Percentiles rank a stretch among this genome's conserved stretches.
phyloP scores from a whole-genome alignment of 2,888 invertebrate genomes.

The Cataglyphis livida region DNA sequence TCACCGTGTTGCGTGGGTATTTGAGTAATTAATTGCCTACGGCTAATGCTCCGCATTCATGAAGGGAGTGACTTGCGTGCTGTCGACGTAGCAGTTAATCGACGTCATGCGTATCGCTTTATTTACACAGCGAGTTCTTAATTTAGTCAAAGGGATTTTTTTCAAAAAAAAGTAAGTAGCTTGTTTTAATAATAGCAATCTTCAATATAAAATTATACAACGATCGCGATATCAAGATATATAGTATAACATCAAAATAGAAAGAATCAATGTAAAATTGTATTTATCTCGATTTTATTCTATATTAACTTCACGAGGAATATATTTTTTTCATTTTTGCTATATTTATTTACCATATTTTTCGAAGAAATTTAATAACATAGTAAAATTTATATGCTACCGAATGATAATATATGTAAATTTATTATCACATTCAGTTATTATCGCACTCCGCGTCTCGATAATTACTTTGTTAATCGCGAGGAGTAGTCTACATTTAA shows the following conservation, averaged over 20 bases:
- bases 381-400: neutral
- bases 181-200: conserved; percentile 39
- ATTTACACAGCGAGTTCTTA: conserved; percentile 48
- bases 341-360: neutral
- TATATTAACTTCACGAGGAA: neutral
- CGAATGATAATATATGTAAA: conserved; percentile 10
- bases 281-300: neutral
- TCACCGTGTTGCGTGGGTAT: conserved; percentile 58
- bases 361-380: conserved; percentile 16
- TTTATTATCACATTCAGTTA: neutral
- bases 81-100: conserved; percentile 56
- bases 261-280: neutral
- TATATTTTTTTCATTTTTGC: neutral
- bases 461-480: conserved; percentile 42
- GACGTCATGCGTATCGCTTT: conserved; percentile 49
- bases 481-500: conserved; percentile 38
- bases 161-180: neutral
- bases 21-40: conserved; percentile 69
- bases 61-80: conserved; percentile 67
- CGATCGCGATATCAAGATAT: neutral
- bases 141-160: conserved; percentile 31
- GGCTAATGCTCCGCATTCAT: conserved; percentile 63
- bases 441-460: conserved; percentile 19
- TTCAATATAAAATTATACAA: neutral
- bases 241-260: neutral